A percentile compares a stretch with the other conserved stretches of the same genome.
Evolutionary conservation across 2,113 vertebrate genomes (phyloP).

Genomic region (Etia nguti): DNA sequence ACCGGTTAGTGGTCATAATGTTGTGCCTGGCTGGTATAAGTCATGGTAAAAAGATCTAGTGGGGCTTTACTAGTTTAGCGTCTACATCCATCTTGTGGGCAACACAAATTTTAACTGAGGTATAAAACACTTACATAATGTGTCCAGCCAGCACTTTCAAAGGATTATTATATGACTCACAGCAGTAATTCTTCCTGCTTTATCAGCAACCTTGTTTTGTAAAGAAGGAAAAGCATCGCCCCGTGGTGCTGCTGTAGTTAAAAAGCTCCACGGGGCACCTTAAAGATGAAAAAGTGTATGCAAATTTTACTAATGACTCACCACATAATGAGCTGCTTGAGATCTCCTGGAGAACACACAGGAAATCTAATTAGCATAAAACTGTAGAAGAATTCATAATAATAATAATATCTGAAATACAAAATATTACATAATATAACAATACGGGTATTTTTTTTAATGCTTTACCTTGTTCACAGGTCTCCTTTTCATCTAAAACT

Average conservation of each 20-base stretch:
- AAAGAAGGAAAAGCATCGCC: not conserved
- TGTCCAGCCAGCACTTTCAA: not conserved
- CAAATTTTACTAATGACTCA: constrained; percentile 40
- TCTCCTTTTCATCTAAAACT: constrained; percentile 41
- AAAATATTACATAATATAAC: not conserved
- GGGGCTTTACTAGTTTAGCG: not conserved
- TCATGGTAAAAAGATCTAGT: not conserved
- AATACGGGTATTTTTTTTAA: not conserved
- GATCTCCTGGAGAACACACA: constrained; percentile 65
- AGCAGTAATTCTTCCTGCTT: not conserved
- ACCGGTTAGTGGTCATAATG: not conserved
- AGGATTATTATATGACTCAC: not conserved
- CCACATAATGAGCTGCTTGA: constrained; percentile 81
- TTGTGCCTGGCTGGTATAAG: not conserved
- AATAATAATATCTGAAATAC: not conserved
- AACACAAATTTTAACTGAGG: not conserved
- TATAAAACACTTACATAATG: not conserved
- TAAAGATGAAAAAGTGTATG: not conserved
- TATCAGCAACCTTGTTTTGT: not conserved
- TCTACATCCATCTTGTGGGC: not conserved
- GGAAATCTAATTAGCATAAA: not conserved
- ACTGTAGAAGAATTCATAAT: not conserved
- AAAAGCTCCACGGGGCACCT: not conserved
- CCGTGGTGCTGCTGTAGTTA: not conserved
- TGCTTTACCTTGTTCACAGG: constrained; percentile 69